Evolutionary conservation across 2,888 invertebrate genomes (phyloP).

Genomic region (Sepiola atlantica): DNA sequence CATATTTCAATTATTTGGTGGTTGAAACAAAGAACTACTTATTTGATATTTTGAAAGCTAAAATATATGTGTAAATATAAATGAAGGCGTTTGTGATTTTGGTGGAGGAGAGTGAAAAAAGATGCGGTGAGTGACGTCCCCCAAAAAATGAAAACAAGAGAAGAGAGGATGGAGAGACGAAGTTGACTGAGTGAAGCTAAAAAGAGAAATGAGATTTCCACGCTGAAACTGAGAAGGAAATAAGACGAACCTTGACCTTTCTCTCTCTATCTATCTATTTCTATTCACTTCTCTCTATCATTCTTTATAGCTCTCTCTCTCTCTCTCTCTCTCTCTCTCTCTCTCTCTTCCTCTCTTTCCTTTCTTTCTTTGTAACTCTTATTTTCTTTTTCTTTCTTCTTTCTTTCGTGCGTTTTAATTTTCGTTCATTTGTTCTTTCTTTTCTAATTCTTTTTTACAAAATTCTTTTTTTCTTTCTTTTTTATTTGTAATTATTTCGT

Average conservation of each 20-base stretch:
- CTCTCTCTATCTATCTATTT: background rate
- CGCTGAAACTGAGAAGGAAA: background rate
- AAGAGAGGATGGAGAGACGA: background rate
- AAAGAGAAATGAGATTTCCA: background rate
- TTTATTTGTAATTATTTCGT: background rate
- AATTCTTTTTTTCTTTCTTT: background rate
- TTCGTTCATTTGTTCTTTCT: too few species aligned
- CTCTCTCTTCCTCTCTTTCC: too few species aligned
- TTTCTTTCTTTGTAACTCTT: background rate
- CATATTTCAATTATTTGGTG: conserved; percentile 49
- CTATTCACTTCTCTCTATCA: background rate
- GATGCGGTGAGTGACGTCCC: background rate
- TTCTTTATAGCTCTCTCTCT: background rate
- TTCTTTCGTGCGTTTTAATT: background rate
- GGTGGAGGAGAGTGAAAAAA: background rate
- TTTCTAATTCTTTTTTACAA: background rate
- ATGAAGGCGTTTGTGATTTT: background rate
- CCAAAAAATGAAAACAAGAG: background rate
- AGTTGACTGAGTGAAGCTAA: background rate
- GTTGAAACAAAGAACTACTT: background rate
- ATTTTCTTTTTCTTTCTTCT: background rate
- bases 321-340: background rate
- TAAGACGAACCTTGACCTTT: background rate
- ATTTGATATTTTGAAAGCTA: background rate
- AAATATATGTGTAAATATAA: background rate